Conservation (phyloP, 2,113 vertebrate genomes). For the Motacilla alba region DNA sequence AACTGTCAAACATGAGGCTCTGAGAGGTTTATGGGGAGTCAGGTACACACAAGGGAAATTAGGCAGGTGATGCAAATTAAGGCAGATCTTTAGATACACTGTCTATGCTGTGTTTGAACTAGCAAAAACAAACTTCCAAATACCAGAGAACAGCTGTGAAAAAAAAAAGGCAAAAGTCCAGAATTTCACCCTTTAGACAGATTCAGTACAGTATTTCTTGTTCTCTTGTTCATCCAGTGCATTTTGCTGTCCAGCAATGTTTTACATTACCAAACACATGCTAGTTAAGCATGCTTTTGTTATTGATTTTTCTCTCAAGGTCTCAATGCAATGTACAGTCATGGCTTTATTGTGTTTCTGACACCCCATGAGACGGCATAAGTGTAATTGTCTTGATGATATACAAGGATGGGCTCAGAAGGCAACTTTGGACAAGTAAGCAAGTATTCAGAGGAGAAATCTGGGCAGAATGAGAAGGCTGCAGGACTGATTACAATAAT, state of each 20-base stretch:
- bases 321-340: background rate
- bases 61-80: background rate
- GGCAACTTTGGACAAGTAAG: background rate
- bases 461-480: background rate
- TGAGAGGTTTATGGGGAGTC: background rate
- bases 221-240: background rate
- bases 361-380: background rate
- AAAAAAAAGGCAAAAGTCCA: background rate
- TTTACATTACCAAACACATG: background rate
- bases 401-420: background rate
- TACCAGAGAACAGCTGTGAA: background rate
- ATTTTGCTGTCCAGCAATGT: background rate
- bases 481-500: background rate
- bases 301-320: background rate
- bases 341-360: background rate
- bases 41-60: background rate
- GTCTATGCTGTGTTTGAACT: background rate
- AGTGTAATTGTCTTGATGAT: background rate
- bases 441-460: background rate
- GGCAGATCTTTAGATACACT: background rate
- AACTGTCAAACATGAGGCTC: background rate
- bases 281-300: background rate
- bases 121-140: background rate
- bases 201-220: background rate
- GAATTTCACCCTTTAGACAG: background rate